Evolutionary conservation across 2,113 vertebrate species (phyloP).

Genomic region (Clarias gariepinus): DNA sequence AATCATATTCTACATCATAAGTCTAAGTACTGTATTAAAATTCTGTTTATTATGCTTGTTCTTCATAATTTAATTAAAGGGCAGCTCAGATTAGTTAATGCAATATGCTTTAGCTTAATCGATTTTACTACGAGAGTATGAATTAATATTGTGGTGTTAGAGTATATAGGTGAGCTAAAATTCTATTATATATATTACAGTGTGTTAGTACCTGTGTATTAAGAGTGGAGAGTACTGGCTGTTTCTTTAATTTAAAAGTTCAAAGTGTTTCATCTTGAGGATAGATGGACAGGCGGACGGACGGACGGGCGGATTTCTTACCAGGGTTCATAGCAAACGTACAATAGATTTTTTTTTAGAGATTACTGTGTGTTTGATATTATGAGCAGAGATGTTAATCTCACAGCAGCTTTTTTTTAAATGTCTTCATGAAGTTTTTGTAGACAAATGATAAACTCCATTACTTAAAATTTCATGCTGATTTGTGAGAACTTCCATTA

Average conservation of each 20-base stretch:
- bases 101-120: not conserved
- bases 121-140: not conserved
- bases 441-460: not conserved
- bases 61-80: not conserved
- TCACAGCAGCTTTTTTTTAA: not conserved
- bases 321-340: not conserved
- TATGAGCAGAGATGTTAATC: not conserved
- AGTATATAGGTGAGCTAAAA: not conserved
- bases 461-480: constrained; percentile 18
- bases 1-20: not conserved
- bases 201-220: not conserved
- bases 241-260: not conserved
- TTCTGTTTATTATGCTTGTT: not conserved
- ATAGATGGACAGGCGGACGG: not conserved
- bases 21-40: not conserved
- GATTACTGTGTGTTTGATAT: not conserved
- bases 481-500: constrained; percentile 14
- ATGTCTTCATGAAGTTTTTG: not conserved
- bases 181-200: not conserved
- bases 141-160: not conserved
- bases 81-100: not conserved
- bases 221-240: not conserved
- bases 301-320: not conserved
- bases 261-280: not conserved
- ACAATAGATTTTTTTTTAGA: not conserved